phyloP scores from a whole-genome alignment of 2,888 invertebrate species.

The Smittia aterrima region DNA sequence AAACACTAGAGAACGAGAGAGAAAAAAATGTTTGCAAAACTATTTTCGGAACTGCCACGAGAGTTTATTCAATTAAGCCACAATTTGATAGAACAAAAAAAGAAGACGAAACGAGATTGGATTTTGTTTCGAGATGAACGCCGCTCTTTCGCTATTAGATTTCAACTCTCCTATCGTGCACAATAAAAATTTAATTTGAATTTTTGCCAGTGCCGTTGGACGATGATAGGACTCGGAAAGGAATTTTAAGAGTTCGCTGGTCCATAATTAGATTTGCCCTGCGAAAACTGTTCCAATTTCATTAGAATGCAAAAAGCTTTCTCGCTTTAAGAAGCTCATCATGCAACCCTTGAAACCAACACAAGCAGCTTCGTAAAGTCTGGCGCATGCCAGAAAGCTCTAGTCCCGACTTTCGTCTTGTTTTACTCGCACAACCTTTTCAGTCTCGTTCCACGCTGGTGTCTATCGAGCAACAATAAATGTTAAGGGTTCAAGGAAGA shows the following conservation, averaged over 20 bases:
- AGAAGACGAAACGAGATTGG: too few relatives aligned
- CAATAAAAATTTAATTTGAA: not conserved
- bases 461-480: not conserved
- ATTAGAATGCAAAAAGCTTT: not conserved
- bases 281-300: not conserved
- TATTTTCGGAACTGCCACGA: too few relatives aligned
- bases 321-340: not conserved
- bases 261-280: not conserved
- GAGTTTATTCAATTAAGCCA: too few relatives aligned
- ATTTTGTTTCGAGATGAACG: too few relatives aligned
- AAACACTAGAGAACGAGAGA: too few relatives aligned
- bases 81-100: too few relatives aligned
- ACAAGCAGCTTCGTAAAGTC: not conserved
- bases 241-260: not conserved
- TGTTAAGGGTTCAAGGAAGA: not conserved
- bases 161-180: not conserved
- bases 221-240: not conserved
- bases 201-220: not conserved
- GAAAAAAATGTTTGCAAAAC: too few relatives aligned
- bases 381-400: constrained; percentile 25
- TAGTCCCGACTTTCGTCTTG: not conserved
- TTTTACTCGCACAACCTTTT: not conserved
- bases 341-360: not conserved
- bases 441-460: constrained; percentile 23
- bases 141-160: too few relatives aligned